Conservation (phyloP, 1,140 invertebrate species). For the Pectinophora gossypiella region DNA sequence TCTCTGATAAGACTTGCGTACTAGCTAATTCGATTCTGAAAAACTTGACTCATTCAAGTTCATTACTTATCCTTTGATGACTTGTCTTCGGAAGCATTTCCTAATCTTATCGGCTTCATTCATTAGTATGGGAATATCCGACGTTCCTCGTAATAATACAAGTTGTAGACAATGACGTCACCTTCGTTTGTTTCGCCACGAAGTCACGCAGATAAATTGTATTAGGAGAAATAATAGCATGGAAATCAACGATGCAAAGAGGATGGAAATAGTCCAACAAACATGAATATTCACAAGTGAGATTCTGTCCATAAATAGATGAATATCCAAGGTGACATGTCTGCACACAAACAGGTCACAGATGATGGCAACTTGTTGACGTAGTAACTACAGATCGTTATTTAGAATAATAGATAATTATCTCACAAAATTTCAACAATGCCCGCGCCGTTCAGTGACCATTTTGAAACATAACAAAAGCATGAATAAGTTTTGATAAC, state of each 20-base stretch:
- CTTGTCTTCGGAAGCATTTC: neutral
- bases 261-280: too few species aligned
- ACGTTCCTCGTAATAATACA: neutral
- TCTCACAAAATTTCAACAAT: conserved; percentile 1
- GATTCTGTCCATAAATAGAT: too few species aligned
- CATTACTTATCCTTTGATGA: neutral
- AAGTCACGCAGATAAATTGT: too few species aligned
- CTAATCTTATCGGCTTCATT: neutral
- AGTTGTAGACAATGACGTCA: neutral
- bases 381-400: neutral
- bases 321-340: too few species aligned
- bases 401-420: neutral
- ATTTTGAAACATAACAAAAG: neutral
- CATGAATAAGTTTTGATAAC: conserved; percentile 3
- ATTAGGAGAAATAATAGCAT: too few species aligned
- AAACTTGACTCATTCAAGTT: neutral
- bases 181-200: too few species aligned
- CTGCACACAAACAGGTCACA: too few species aligned
- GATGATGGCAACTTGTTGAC: too few species aligned
- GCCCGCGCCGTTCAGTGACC: neutral
- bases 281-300: too few species aligned
- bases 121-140: neutral
- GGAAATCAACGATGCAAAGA: too few species aligned
- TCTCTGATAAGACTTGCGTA: too few species aligned
- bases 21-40: too few species aligned